A percentile compares a stretch with the other conserved stretches of the same genome.
phyloP scores from a whole-genome alignment of 2,888 invertebrate genomes.

The Nebria salina region DNA sequence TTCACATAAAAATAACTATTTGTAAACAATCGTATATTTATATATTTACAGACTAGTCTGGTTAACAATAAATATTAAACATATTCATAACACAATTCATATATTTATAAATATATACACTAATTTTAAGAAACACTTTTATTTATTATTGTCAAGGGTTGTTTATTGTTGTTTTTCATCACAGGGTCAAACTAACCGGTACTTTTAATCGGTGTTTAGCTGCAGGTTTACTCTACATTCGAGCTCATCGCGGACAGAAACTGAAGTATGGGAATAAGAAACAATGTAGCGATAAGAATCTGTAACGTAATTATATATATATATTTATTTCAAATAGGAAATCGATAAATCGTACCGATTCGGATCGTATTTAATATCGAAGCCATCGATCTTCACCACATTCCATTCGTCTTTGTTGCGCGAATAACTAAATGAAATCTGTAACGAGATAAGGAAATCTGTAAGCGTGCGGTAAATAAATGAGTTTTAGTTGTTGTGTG shows the following conservation, averaged over 20 bases:
- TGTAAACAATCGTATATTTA: constrained; percentile 13
- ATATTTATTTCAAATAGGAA: no score
- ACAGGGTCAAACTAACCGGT: no score
- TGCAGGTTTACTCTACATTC: neutral
- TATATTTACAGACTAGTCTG: constrained; percentile 19
- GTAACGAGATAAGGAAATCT: constrained; percentile 54
- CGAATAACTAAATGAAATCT: constrained; percentile 89
- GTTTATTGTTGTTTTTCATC: no score
- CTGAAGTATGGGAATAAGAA: constrained; percentile 86
- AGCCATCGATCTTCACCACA: constrained; percentile 85
- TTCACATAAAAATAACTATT: no score
- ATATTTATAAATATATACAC: neutral
- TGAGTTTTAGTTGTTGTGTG: no score
- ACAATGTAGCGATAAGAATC: constrained; percentile 90
- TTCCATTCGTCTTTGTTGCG: constrained; percentile 83
- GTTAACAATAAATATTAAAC: neutral
- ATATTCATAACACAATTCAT: neutral
- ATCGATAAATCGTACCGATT: constrained; percentile 68
- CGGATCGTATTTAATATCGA: constrained; percentile 81
- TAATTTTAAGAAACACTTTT: neutral
- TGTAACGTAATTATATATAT: constrained; percentile 62
- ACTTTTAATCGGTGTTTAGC: neutral
- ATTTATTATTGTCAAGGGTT: no score
- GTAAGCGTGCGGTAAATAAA: no score
- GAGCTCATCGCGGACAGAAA: constrained; percentile 71